Conservation (phyloP, 2,797 vertebrate genomes). For the Adrianichthys oophorus region DNA sequence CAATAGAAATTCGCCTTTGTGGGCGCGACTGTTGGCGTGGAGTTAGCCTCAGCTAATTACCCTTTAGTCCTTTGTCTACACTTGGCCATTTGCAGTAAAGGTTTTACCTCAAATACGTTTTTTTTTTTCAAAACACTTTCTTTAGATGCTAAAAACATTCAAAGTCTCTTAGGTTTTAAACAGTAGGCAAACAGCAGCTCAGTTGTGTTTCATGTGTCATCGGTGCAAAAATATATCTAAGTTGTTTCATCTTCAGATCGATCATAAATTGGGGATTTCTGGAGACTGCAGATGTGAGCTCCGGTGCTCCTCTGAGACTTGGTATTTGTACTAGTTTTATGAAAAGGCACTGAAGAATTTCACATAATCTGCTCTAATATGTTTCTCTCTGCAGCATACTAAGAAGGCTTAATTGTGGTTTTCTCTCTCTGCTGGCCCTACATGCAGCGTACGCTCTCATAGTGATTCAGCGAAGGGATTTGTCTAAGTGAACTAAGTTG, state of each 20-base stretch:
- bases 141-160: neutral
- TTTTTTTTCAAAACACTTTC: neutral
- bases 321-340: slow-evolving; percentile 47
- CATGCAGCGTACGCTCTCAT: slow-evolving; percentile 27
- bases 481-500: slow-evolving; percentile 55
- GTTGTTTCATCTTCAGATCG: slow-evolving; percentile 8
- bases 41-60: neutral
- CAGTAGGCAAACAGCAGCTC: neutral
- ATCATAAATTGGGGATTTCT: slow-evolving; percentile 24
- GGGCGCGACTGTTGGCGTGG: too few relatives aligned
- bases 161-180: neutral
- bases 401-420: slow-evolving; percentile 70
- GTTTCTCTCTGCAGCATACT: slow-evolving; percentile 51
- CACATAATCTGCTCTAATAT: slow-evolving; percentile 69
- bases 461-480: slow-evolving; percentile 43
- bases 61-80: neutral
- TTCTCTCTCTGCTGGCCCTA: slow-evolving; percentile 23
- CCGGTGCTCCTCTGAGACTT: slow-evolving; percentile 41
- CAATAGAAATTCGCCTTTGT: too few relatives aligned
- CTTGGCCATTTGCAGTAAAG: too few relatives aligned
- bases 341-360: slow-evolving; percentile 66
- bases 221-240: neutral
- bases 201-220: neutral
- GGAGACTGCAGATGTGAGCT: slow-evolving; percentile 18
- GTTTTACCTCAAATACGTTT: too few relatives aligned